These are phyloP conservation scores for Emys orbicularis DNA, from an alignment of 2,797 vertebrate genomes.

Conservation along the genomic window DNA sequence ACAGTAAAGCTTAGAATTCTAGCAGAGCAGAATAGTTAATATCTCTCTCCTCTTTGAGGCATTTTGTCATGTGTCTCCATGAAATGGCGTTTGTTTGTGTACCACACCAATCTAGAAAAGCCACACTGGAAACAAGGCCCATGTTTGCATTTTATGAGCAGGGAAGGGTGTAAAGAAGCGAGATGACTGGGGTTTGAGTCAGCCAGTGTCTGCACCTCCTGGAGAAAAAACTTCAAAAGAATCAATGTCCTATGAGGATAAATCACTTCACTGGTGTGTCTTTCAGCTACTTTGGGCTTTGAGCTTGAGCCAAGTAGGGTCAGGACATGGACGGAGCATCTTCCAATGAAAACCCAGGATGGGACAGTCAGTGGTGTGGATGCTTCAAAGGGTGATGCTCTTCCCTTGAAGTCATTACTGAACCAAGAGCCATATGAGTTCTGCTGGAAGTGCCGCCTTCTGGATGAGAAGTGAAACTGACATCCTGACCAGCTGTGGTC, in stretches of 20 bases:
- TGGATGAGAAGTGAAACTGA: not conserved
- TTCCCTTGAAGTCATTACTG: not conserved
- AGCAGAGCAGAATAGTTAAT: conserved; percentile 42
- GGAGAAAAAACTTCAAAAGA: not conserved
- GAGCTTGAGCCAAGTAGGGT: conserved; percentile 45
- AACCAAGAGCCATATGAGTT: not conserved
- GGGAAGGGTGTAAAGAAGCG: not conserved
- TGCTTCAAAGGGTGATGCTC: not conserved
- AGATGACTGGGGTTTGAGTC: not conserved
- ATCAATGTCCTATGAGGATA: conserved; percentile 7
- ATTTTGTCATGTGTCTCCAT: conserved; percentile 5
- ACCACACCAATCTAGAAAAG: conserved; percentile 15
- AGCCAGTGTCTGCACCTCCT: not conserved
- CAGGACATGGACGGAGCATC: conserved; percentile 15
- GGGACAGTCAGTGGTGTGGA: not conserved
- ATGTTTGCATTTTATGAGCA: conserved; percentile 21
- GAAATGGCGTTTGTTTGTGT: conserved; percentile 37
- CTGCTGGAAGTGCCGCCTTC: not conserved
- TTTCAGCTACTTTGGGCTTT: conserved; percentile 60
- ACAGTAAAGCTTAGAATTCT: conserved; percentile 40
- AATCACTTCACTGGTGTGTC: conserved; percentile 28
- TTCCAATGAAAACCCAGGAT: conserved; percentile 35
- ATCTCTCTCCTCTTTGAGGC: conserved; percentile 9
- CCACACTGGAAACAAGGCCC: conserved; percentile 39
- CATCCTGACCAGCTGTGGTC: not conserved